Percentiles rank a stretch among this genome's conserved stretches.
These are phyloP conservation scores for Sapayoa aenigma DNA, from an alignment of 2,113 vertebrate genomes.

Conservation along the genomic window DNA sequence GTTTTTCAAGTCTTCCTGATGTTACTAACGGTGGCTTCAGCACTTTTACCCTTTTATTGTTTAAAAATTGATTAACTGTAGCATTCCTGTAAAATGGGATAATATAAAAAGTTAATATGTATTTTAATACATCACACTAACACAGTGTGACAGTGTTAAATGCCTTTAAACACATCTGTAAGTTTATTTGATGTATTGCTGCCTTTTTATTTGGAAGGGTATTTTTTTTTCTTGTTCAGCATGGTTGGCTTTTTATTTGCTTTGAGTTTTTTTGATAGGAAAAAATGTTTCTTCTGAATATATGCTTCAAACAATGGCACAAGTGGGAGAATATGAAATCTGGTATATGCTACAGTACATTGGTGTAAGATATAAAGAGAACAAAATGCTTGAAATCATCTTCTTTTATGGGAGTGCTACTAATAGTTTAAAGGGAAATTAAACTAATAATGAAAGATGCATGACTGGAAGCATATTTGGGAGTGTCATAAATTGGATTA, in stretches of 20 bases:
- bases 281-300: not conserved
- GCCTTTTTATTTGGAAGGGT: not conserved
- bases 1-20: constrained; percentile 57
- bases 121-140: constrained; percentile 62
- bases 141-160: constrained; percentile 2
- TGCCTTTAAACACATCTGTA: not conserved
- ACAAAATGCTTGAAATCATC: not conserved
- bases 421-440: not conserved
- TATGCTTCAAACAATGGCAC: not conserved
- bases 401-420: not conserved
- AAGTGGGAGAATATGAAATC: not conserved
- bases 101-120: constrained; percentile 52
- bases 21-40: constrained; percentile 55
- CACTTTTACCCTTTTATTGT: constrained; percentile 61
- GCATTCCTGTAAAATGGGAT: constrained; percentile 27
- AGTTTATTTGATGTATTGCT: not conserved
- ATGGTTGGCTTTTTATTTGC: not conserved
- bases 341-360: not conserved
- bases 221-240: not conserved
- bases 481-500: not conserved
- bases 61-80: constrained; percentile 68
- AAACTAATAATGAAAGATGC: not conserved
- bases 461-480: not conserved
- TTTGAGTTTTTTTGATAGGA: not conserved
- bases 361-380: not conserved